A percentile compares a stretch with the other conserved stretches of the same genome.
These are phyloP conservation scores for Tineola bisselliella DNA, from an alignment of 2,888 invertebrate species.

Conservation along the genomic window DNA sequence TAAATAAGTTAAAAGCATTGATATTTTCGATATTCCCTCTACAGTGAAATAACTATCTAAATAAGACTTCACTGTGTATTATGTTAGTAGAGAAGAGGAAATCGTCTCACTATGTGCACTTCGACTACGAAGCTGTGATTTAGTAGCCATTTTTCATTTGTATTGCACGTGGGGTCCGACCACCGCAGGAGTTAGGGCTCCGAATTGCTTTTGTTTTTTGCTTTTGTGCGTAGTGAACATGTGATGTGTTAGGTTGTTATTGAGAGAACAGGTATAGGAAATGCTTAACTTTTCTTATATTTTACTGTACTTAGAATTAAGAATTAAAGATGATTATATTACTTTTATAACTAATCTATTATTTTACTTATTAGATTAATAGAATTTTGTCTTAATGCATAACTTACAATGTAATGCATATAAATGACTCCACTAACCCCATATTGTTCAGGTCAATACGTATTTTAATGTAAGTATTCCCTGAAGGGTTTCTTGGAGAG, in stretches of 20 bases:
- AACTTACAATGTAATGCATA: no score
- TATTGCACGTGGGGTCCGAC: constrained; percentile 29
- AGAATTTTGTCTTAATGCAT: no score
- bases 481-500: not conserved
- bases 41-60: not conserved
- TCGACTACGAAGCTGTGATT: constrained; percentile 33
- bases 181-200: constrained; percentile 13
- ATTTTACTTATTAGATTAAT: no score
- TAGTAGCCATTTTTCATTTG: constrained; percentile 45
- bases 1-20: no score
- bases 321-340: no score
- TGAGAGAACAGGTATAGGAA: not conserved
- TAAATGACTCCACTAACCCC: not conserved
- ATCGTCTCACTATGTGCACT: constrained; percentile 24
- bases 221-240: not conserved
- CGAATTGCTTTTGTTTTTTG: constrained; percentile 20
- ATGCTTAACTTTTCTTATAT: not conserved
- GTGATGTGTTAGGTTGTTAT: not conserved
- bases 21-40: no score
- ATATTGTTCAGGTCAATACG: not conserved
- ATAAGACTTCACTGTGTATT: not conserved
- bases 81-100: constrained; percentile 19
- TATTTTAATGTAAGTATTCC: constrained; percentile 10
- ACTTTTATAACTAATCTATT: no score
- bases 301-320: not conserved